A percentile compares a stretch with the other conserved stretches of the same genome.
Evolutionary conservation across 2,113 vertebrate genomes (phyloP).

Genomic region (Phylloscopus trochiloides): DNA sequence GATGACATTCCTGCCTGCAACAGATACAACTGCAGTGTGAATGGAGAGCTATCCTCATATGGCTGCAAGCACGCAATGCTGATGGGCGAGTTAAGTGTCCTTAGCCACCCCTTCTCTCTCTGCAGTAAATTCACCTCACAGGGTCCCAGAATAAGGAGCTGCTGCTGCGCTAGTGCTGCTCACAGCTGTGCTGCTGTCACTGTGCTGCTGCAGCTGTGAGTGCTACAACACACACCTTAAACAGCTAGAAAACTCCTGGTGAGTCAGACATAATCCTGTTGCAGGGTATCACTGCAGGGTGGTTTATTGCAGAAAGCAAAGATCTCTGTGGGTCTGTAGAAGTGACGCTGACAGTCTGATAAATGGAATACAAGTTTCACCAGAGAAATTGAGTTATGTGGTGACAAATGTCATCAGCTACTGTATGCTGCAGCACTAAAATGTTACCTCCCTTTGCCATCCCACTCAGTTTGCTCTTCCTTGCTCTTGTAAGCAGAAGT

Average conservation of each 20-base stretch:
- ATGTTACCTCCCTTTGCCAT: neutral
- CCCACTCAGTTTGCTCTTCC: neutral
- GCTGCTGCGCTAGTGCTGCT: accelerated
- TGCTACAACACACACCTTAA: neutral
- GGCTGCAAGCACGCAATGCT: conserved; percentile 37
- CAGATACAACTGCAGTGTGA: neutral
- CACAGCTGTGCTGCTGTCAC: neutral
- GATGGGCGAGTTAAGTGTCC: neutral
- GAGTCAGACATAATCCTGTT: neutral
- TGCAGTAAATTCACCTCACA: neutral
- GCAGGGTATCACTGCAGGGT: neutral
- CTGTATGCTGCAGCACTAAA: neutral
- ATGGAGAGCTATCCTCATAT: neutral
- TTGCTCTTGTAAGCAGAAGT: neutral
- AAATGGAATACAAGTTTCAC: neutral
- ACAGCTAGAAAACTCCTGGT: neutral
- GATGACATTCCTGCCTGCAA: conserved; percentile 6
- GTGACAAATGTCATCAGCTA: neutral
- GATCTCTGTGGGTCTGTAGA: neutral
- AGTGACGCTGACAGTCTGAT: neutral
- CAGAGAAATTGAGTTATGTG: neutral
- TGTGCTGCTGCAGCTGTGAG: neutral
- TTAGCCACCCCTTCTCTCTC: neutral
- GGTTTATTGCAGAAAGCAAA: neutral
- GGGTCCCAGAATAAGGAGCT: neutral